These are phyloP conservation scores for Phoxinus dragarum DNA, from an alignment of 2,797 vertebrate species.

Conservation along the genomic window DNA sequence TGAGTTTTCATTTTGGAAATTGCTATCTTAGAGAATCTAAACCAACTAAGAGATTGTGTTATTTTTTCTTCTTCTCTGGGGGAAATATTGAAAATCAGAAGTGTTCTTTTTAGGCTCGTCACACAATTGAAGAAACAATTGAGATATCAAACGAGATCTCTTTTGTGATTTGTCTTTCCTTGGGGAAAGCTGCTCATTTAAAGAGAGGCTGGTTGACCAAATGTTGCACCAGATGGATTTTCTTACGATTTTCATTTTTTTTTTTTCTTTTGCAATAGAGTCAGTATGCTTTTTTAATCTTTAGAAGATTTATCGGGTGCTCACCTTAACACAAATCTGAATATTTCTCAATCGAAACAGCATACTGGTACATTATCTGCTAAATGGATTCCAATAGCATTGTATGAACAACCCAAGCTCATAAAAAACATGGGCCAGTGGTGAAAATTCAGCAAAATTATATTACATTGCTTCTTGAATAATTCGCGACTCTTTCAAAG, in stretches of 20 bases:
- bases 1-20: not conserved
- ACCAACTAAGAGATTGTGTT: not conserved
- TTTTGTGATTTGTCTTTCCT: constrained; percentile 20
- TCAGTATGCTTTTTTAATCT: constrained; percentile 5
- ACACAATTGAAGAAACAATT: not conserved
- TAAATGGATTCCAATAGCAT: not conserved
- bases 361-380: not conserved
- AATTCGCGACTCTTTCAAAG: not conserved
- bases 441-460: too few relatives aligned
- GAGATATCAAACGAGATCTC: not conserved
- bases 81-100: not conserved
- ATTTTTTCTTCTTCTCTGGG: not conserved
- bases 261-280: not conserved
- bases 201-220: constrained; percentile 39
- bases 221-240: constrained; percentile 46
- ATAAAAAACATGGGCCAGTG: not conserved
- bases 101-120: not conserved
- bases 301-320: not conserved
- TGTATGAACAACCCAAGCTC: not conserved
- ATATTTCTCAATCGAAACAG: not conserved
- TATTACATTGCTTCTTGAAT: not conserved
- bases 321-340: not conserved
- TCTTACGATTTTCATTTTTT: not conserved
- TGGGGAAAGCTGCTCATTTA: constrained; percentile 29
- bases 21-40: not conserved